Evolutionary conservation across 2,113 vertebrate species (phyloP).

Genomic region (Vimba vimba): DNA sequence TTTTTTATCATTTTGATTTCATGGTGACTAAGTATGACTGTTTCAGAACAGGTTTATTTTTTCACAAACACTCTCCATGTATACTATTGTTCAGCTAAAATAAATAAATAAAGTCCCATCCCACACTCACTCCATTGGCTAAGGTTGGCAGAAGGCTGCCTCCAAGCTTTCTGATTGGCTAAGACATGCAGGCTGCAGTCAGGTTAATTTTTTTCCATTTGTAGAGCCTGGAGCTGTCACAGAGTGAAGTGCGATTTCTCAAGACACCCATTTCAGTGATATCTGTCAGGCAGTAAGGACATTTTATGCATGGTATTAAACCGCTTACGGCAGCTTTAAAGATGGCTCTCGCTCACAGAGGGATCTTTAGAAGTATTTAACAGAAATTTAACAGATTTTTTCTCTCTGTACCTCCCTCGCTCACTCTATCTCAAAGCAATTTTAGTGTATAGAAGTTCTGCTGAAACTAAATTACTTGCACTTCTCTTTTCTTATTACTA

Average conservation of each 20-base stretch:
- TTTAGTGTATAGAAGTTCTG: constrained; percentile 45
- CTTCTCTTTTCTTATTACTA: constrained; percentile 32
- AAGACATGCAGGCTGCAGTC: neutral
- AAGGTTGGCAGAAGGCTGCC: neutral
- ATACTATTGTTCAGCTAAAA: neutral
- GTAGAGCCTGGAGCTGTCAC: neutral
- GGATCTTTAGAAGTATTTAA: constrained; percentile 43
- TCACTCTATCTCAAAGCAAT: constrained; percentile 29
- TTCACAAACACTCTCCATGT: neutral
- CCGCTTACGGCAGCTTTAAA: constrained; percentile 32
- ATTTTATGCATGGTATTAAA: constrained; percentile 23
- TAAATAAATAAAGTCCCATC: neutral
- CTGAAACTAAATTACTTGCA: constrained; percentile 46
- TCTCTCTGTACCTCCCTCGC: neutral
- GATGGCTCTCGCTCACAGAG: constrained; percentile 27
- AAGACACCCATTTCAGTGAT: neutral
- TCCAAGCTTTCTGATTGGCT: neutral
- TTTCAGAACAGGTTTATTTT: neutral
- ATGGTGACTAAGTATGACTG: neutral
- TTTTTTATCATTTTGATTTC: too few species aligned
- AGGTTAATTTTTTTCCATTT: neutral
- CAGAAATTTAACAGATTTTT: constrained; percentile 48
- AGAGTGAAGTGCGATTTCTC: neutral
- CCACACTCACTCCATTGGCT: neutral
- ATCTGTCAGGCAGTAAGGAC: neutral